phyloP scores from a whole-genome alignment of 37 sponge, comb jelly and placozoan genomes.

The Crambe crambe region DNA sequence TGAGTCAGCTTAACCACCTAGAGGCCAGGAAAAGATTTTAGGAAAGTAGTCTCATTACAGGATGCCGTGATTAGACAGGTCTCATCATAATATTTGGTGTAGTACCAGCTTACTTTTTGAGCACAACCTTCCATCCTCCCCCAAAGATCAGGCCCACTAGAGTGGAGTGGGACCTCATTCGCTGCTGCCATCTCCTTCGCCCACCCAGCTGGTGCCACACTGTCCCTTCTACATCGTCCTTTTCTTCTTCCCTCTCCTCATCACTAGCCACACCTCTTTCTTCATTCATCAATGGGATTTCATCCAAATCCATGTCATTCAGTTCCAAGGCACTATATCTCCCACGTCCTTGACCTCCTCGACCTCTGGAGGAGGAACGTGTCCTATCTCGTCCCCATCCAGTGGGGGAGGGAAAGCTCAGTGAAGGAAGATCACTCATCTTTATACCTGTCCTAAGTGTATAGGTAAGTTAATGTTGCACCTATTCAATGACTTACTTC shows the following conservation, averaged over 20 bases:
- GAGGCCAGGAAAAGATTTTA: too few relatives aligned
- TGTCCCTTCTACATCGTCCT: not conserved
- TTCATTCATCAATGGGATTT: conserved; percentile 32
- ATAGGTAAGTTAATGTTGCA: not conserved
- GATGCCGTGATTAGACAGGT: not conserved
- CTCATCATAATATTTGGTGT: not conserved
- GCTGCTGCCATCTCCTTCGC: conserved; percentile 38
- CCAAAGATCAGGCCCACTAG: conserved; percentile 35
- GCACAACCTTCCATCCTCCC: conserved; percentile 40
- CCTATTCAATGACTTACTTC: not conserved
- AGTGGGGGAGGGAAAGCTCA: conserved; percentile 24
- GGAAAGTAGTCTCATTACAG: too few relatives aligned
- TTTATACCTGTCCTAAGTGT: not conserved
- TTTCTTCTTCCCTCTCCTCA: conserved; percentile 17
- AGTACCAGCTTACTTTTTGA: conserved; percentile 30
- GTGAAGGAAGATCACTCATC: conserved; percentile 33
- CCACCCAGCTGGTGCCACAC: conserved; percentile 4
- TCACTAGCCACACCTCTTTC: not conserved
- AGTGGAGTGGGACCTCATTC: conserved; percentile 36
- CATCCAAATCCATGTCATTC: conserved; percentile 34
- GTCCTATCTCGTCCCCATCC: not conserved
- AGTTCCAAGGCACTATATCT: conserved; percentile 9
- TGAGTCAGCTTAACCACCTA: too few relatives aligned
- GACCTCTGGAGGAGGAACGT: not conserved
- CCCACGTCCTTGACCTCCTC: not conserved